Base-by-base conservation (phyloP, 2,888 invertebrate species). In the Clunio marinus region DNA sequence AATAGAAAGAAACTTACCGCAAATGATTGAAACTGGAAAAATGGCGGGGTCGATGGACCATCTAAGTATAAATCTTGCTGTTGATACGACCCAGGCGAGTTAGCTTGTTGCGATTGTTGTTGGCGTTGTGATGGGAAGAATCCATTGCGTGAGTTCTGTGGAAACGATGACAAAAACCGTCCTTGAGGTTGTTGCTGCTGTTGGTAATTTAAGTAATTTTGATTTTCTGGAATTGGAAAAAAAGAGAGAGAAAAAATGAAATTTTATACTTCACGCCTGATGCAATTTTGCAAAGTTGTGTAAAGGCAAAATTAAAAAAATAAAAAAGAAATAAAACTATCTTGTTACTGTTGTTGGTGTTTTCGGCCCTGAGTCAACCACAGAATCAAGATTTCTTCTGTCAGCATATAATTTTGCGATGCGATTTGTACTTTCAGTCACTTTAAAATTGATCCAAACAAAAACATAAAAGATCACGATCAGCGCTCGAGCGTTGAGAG, bases 111-210 rank as follows among this genome's bases (percentile, higher is more conserved):
- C 8, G 10, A 7, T 15, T 65, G 27, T 22, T 46, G 65, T 32
- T 51, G 63, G 2, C 27, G 20, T 32, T 17, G 51, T 13, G 69
- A 37, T 32, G 71, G 70, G 20, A 71, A 71, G 67, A 70, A 72
- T 59, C 70, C 70, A 70, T 69, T 72, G 20, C 72, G 66, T 1
- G 69, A 46, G 37, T 65, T 70, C 66, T 69, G 71, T 67, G 35
- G 67, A 70, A 71, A 72, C 20, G 77, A 77, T 74, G 79, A 77
- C 73, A 78, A 77, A 73, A 78, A 79, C 28, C 78, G 77, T 17
- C 68, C 70, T 71, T 73, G 73, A 20, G 72, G 71, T 37, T 73
- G 51, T 51, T 51, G 51, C 51, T 51, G 51, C 20, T 51, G 51
- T 51, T 51, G 69, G 37, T 59, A 59, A 45, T 58, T 66, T 28